phyloP scores from a whole-genome alignment of 2,888 invertebrate genomes.

The Elaeidobius kamerunicus region DNA sequence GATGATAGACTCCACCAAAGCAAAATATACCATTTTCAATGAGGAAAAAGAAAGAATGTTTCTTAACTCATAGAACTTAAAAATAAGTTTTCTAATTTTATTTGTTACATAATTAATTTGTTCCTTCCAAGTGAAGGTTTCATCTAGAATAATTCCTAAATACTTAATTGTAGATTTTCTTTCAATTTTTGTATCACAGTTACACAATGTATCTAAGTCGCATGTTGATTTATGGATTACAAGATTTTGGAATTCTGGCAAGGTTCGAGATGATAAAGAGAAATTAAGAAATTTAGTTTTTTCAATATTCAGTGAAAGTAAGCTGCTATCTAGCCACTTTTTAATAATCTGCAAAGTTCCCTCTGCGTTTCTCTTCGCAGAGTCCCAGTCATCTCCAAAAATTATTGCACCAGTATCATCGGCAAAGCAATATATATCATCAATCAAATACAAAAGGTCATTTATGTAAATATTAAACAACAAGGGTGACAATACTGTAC shows the following conservation, averaged over 20 bases:
- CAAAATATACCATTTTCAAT: neutral
- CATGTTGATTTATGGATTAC: neutral
- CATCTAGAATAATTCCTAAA: neutral
- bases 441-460: neutral
- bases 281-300: constrained; percentile 6
- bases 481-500: neutral
- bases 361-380: constrained; percentile 6
- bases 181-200: constrained; percentile 8
- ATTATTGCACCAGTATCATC: constrained; percentile 3
- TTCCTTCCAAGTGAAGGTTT: neutral
- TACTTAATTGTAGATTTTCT: neutral
- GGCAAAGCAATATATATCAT: neutral
- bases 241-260: neutral
- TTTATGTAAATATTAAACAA: no score
- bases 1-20: constrained; percentile 1
- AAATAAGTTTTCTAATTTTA: constrained; percentile 2
- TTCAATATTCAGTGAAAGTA: constrained; percentile 6
- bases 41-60: neutral
- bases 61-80: neutral
- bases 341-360: constrained; percentile 9
- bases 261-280: neutral
- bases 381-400: constrained; percentile 4
- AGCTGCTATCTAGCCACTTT: constrained; percentile 11
- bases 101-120: neutral
- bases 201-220: neutral